A percentile compares a stretch with the other conserved stretches of the same genome.
These are phyloP conservation scores for Trypoxylus dichotomus DNA, from an alignment of 1,140 invertebrate species.

Conservation along the genomic window DNA sequence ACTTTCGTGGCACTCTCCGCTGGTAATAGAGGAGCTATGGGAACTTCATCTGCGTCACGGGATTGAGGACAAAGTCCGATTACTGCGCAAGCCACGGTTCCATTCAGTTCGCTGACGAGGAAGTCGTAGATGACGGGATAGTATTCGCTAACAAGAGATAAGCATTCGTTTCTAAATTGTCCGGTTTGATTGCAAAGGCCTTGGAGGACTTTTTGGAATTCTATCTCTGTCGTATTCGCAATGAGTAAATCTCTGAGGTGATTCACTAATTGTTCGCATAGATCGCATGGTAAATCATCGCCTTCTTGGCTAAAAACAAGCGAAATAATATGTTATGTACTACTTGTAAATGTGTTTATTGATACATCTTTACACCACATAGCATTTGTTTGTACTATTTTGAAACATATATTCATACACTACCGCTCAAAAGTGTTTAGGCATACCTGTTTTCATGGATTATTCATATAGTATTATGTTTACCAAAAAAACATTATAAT, in stretches of 20 bases:
- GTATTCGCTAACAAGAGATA: conserved; percentile 75
- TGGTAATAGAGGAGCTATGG: conserved; percentile 61
- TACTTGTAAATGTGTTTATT: no score
- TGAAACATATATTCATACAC: no score
- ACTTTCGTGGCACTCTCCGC: conserved; percentile 51
- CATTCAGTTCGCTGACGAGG: conserved; percentile 69
- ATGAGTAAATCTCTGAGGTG: conserved; percentile 79
- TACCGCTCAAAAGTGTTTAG: no score
- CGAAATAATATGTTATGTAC: background rate
- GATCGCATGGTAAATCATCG: conserved; percentile 79
- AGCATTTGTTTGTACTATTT: no score
- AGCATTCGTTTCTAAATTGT: conserved; percentile 66
- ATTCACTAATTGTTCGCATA: conserved; percentile 78
- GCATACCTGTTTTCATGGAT: no score
- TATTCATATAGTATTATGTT: no score
- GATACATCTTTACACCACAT: no score
- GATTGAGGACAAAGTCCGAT: conserved; percentile 68
- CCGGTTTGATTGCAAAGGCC: conserved; percentile 81
- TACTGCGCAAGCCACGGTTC: conserved; percentile 67
- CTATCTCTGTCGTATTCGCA: conserved; percentile 81
- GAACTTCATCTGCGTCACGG: conserved; percentile 46
- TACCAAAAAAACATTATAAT: no score
- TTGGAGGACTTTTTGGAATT: conserved; percentile 76
- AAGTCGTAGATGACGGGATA: conserved; percentile 73
- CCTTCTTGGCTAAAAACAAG: conserved; percentile 25